Evolutionary conservation across 2,888 invertebrate species (phyloP), one percentile per base, ranked within the genome.

Genomic region (Lasiommata megera): DNA sequence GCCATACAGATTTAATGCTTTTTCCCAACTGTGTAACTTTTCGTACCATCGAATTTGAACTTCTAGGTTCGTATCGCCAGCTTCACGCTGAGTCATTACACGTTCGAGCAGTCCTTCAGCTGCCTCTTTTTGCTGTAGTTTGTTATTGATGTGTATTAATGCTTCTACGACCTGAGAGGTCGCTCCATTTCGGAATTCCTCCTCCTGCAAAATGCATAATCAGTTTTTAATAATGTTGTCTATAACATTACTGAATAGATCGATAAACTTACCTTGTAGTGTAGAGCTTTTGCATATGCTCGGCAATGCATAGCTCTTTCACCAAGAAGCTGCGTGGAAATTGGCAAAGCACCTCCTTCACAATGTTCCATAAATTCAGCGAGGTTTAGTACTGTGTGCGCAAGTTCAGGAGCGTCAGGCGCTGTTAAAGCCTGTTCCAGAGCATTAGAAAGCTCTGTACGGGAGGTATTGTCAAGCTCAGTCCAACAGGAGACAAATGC

Each of bases 341-440:
- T 93, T 0, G 99, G 98, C 62, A 99, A 85, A 0, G 98, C 96
- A 18, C 98, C 98, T 75, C 97, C 96, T 74, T 99, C 99, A 74
- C 99, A 99, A 77, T 99, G 99, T 73, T 99, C 99, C 98, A 99
- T 99, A 74, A 99, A 99, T 82, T 99, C 99, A 0, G 99, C 99
- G 62, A 99, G 90, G 88, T 99, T 99, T 11, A 99, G 92, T 61
- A 99, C 96, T 0, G 98, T 98, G 74, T 99, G 99, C 0, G 98
- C 98, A 43, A 99, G 95, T 80, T 99, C 99, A 0, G 98, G 98
- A 54, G 98, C 94, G 76, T 98, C 98, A 3, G 97, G 97, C 0
- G 98, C 97, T 59, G 95, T 94, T 6, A 99, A 85, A 0, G 99
- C 99, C 76, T 97, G 95, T 69, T 97, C 95, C 29, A 99, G 85